Conservation (phyloP, 2,888 invertebrate species). For the Hofmannophila pseudospretella region DNA sequence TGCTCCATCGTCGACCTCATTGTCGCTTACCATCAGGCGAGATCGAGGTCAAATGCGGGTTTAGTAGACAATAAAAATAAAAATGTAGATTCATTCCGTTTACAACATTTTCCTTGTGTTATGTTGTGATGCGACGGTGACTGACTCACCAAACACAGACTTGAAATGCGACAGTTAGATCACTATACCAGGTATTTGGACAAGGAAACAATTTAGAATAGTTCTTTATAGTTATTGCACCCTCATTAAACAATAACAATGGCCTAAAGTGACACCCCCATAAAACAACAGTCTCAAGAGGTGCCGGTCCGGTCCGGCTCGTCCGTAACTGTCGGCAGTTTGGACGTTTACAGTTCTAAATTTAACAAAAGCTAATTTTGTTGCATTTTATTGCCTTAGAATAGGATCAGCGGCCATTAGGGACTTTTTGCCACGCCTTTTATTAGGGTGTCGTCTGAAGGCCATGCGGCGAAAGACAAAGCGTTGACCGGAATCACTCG, state of each 20-base stretch:
- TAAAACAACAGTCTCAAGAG: conserved; percentile 55
- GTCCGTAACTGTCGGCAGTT: conserved; percentile 41
- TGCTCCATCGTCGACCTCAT: no score
- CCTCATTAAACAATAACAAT: conserved; percentile 37
- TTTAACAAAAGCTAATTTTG: conserved; percentile 75
- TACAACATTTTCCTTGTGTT: no score
- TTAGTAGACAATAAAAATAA: no score
- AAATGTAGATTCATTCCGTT: no score
- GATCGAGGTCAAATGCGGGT: no score
- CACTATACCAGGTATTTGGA: background rate
- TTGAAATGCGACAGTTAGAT: no score
- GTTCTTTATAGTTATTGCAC: conserved; percentile 16
- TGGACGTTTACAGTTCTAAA: conserved; percentile 56
- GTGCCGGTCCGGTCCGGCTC: conserved; percentile 33
- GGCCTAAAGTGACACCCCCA: conserved; percentile 43
- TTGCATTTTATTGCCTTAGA: conserved; percentile 74
- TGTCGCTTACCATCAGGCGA: no score
- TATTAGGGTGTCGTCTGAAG: conserved; percentile 76
- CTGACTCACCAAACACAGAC: no score
- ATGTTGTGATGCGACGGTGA: no score
- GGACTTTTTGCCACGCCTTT: conserved; percentile 73
- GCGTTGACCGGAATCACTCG: conserved; percentile 62
- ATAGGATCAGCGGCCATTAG: conserved; percentile 73
- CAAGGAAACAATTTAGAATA: background rate
- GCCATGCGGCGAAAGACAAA: conserved; percentile 71